Conservation (phyloP, 2,888 invertebrate species). For the Saturnia pavonia region DNA sequence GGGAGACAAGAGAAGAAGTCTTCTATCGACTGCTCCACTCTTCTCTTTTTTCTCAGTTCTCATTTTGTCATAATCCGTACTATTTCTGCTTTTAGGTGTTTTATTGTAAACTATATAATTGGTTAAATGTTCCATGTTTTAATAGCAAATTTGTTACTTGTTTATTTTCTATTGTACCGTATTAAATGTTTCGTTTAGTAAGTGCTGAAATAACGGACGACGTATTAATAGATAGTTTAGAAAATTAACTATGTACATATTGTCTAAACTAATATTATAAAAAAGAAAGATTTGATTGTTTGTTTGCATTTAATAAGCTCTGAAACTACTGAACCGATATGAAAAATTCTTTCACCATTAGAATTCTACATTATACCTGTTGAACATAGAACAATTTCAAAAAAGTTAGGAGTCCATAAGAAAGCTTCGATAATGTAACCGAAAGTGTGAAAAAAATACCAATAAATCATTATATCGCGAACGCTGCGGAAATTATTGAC, state of each 20-base stretch:
- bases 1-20: slow-evolving; percentile 64
- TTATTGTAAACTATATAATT: slow-evolving; percentile 69
- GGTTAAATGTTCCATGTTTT: slow-evolving; percentile 64
- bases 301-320: too few species aligned
- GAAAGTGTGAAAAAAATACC: too few species aligned
- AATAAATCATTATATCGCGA: too few species aligned
- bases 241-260: neutral
- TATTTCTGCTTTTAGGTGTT: slow-evolving; percentile 59
- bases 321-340: too few species aligned
- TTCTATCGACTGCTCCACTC: slow-evolving; percentile 53
- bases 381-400: too few species aligned
- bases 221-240: neutral
- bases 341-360: too few species aligned
- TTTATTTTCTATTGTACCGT: slow-evolving; percentile 20
- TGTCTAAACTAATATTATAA: too few species aligned
- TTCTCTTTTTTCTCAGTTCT: slow-evolving; percentile 54
- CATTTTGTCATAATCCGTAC: slow-evolving; percentile 63
- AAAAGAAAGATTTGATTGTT: too few species aligned
- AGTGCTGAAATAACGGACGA: neutral
- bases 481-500: too few species aligned
- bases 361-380: too few species aligned
- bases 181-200: neutral
- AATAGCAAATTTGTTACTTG: neutral
- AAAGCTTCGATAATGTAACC: too few species aligned
- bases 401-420: too few species aligned